phyloP scores from a whole-genome alignment of 2,113 vertebrate species.

The Gymnarchus niloticus region DNA sequence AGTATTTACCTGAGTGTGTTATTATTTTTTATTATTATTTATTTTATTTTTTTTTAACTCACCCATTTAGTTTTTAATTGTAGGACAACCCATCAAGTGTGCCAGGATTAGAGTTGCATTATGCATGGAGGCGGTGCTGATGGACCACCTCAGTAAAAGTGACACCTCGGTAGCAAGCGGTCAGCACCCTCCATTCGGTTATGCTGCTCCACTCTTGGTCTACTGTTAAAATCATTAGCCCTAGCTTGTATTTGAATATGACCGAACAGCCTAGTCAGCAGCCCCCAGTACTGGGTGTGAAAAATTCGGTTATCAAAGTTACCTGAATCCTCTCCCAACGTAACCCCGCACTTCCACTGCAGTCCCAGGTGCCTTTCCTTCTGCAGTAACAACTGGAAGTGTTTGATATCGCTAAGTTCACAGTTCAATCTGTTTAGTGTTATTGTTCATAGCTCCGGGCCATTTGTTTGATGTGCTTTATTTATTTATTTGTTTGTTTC shows the following conservation, averaged over 20 bases:
- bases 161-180: slow-evolving; percentile 58
- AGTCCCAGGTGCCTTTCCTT: slow-evolving; percentile 68
- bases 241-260: slow-evolving; percentile 40
- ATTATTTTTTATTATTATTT: no score
- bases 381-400: not conserved
- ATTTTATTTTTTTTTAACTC: not conserved
- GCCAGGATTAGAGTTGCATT: slow-evolving; percentile 85
- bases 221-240: not conserved
- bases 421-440: not conserved
- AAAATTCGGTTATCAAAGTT: slow-evolving; percentile 93
- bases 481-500: slow-evolving; percentile 32
- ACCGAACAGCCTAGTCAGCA: slow-evolving; percentile 65
- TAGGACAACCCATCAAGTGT: slow-evolving; percentile 88
- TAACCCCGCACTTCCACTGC: slow-evolving; percentile 73
- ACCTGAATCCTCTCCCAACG: slow-evolving; percentile 79
- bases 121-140: slow-evolving; percentile 91
- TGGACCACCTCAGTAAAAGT: no score
- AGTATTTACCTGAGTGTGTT: no score
- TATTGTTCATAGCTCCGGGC: not conserved
- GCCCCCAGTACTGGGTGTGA: slow-evolving; percentile 64
- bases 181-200: slow-evolving; percentile 37
- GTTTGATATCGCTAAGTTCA: not conserved
- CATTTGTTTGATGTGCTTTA: slow-evolving; percentile 31
- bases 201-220: not conserved
- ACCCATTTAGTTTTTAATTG: slow-evolving; percentile 8